Evolutionary conservation across 2,888 invertebrate species (phyloP).

Genomic region (Parelbella ahira): DNA sequence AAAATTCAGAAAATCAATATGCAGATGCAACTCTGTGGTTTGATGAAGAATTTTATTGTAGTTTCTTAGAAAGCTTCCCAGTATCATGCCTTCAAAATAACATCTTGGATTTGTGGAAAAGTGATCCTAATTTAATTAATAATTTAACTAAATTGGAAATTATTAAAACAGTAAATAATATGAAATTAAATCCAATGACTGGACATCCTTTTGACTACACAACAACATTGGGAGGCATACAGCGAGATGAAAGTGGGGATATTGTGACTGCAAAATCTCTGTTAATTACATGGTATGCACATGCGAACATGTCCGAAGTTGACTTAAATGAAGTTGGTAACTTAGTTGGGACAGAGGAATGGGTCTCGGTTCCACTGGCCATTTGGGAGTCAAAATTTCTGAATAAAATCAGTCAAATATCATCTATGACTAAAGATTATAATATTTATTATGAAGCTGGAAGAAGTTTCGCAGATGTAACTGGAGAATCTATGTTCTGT

Average conservation of each 20-base stretch:
- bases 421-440: constrained; percentile 50
- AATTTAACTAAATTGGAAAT: constrained; percentile 82
- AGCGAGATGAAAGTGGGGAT: constrained; percentile 78
- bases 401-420: constrained; percentile 56
- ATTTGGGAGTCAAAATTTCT: constrained; percentile 83
- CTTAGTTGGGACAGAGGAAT: constrained; percentile 87
- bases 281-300: constrained; percentile 82
- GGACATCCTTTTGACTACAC: constrained; percentile 84
- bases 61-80: constrained; percentile 81
- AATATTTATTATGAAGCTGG: constrained; percentile 81
- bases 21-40: constrained; percentile 81
- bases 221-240: constrained; percentile 82
- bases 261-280: constrained; percentile 83
- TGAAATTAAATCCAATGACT: constrained; percentile 81
- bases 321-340: constrained; percentile 85
- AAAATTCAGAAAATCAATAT: constrained; percentile 45
- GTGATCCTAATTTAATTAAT: constrained; percentile 72
- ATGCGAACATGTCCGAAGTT: constrained; percentile 84
- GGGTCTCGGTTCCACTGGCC: constrained; percentile 82
- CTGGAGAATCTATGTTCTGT: constrained; percentile 84
- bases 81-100: constrained; percentile 82
- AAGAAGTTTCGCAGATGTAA: constrained; percentile 88
- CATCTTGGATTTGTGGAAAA: constrained; percentile 86
- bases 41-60: constrained; percentile 82
- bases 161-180: constrained; percentile 79